Percentiles rank a stretch among this genome's conserved stretches.
Conservation (phyloP, 2,113 vertebrate genomes). For the Alectura lathami region DNA sequence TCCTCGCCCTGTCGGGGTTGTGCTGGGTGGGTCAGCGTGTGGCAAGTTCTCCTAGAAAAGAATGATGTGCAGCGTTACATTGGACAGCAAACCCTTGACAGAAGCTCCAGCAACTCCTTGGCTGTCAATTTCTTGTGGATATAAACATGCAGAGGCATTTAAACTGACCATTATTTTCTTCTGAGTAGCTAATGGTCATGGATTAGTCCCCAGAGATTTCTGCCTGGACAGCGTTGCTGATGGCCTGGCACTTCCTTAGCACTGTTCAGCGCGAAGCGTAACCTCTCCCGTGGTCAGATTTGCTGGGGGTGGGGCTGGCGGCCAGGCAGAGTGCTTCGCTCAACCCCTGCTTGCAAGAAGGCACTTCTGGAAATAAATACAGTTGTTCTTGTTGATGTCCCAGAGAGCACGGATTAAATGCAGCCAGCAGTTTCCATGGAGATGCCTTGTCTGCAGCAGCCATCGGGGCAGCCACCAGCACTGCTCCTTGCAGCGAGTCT, state of each 20-base stretch:
- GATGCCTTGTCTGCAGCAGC: not conserved
- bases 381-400: not conserved
- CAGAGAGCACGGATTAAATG: not conserved
- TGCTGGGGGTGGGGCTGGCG: not conserved
- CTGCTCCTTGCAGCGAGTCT: not conserved
- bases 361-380: not conserved
- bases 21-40: no score
- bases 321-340: not conserved
- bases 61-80: rapidly evolving
- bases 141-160: not conserved
- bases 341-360: not conserved
- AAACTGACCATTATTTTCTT: rapidly evolving
- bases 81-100: not conserved
- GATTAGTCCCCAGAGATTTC: no score
- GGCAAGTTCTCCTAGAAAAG: rapidly evolving
- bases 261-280: rapidly evolving
- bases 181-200: not conserved
- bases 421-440: not conserved
- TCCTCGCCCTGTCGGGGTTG: not conserved
- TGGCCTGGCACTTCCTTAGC: rapidly evolving
- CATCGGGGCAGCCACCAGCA: not conserved
- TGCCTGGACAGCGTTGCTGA: not conserved
- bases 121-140: not conserved
- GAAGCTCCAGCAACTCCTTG: not conserved
- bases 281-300: not conserved